Conservation (phyloP, 2,797 vertebrate species). For the Takifugu ocellatus region DNA sequence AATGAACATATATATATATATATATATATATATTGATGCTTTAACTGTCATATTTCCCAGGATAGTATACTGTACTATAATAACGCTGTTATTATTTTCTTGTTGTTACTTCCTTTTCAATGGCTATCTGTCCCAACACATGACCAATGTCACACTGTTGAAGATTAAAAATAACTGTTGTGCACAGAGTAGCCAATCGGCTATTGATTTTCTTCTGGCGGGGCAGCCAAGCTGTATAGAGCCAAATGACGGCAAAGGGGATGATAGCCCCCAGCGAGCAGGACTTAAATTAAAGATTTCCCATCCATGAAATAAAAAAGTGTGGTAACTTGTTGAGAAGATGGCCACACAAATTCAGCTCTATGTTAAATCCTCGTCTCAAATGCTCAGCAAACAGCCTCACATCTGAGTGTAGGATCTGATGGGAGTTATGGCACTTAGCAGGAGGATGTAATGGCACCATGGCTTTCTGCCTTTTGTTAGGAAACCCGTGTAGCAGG, state of each 20-base stretch:
- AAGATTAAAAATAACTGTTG: slow-evolving; percentile 42
- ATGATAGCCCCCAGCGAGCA: slow-evolving; percentile 48
- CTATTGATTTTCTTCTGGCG: slow-evolving; percentile 48
- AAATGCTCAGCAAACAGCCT: slow-evolving; percentile 4
- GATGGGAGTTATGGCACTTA: slow-evolving; percentile 38
- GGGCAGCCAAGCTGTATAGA: slow-evolving; percentile 16
- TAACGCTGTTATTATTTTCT: background rate
- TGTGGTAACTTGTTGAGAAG: slow-evolving; percentile 40
- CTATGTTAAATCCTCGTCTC: slow-evolving; percentile 6
- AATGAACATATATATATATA: too few species aligned
- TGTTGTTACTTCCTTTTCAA: slow-evolving; percentile 20
- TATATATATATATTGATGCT: background rate
- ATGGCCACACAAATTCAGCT: background rate
- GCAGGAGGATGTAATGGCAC: slow-evolving; percentile 50
- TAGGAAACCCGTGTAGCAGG: slow-evolving; percentile 56
- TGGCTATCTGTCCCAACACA: slow-evolving; percentile 18
- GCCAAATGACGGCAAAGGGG: slow-evolving; percentile 37
- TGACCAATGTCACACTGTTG: slow-evolving; percentile 6
- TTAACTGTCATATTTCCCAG: slow-evolving; percentile 9
- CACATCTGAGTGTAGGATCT: background rate
- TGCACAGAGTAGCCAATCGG: slow-evolving; percentile 33
- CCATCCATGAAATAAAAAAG: slow-evolving; percentile 64
- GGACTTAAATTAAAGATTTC: slow-evolving; percentile 70
- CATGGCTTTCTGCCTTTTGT: slow-evolving; percentile 61
- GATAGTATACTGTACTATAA: background rate